A percentile compares a stretch with the other conserved stretches of the same genome.
Conservation (phyloP, 1,140 invertebrate genomes). For the Augochlora pura region DNA sequence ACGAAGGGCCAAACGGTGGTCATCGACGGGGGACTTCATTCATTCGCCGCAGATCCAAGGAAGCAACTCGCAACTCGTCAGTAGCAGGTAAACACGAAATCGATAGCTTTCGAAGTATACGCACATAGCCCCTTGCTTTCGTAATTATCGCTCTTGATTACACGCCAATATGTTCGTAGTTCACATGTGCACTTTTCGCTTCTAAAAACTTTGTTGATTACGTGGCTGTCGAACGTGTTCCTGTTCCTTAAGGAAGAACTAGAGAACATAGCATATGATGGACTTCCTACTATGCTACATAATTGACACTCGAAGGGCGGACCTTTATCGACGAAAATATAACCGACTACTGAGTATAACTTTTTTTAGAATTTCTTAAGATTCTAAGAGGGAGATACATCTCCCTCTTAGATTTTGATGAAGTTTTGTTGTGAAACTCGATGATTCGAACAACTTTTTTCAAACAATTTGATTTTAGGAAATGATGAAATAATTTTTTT, state of each 20-base stretch:
- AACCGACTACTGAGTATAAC: too few species aligned
- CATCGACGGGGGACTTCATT: conserved; percentile 89
- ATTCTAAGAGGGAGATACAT: too few species aligned
- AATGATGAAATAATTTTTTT: too few species aligned
- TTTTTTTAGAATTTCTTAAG: too few species aligned
- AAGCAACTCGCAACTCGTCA: conserved; percentile 76
- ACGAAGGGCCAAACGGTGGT: conserved; percentile 88
- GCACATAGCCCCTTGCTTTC: conserved; percentile 43
- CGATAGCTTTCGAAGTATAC: conserved; percentile 29
- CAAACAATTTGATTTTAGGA: too few species aligned
- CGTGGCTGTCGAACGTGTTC: conserved; percentile 14
- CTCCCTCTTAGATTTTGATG: too few species aligned
- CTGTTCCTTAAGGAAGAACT: not conserved
- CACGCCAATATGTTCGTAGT: not conserved
- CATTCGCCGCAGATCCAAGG: conserved; percentile 77
- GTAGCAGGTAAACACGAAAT: conserved; percentile 80
- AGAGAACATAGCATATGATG: too few species aligned
- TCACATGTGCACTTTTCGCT: conserved; percentile 16
- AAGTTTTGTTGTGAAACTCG: too few species aligned
- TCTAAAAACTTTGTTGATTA: conserved; percentile 5
- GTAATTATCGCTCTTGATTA: conserved; percentile 41
- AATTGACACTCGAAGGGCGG: too few species aligned
- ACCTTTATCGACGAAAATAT: too few species aligned
- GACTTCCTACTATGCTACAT: too few species aligned
- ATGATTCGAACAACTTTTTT: too few species aligned